Percentiles rank a stretch among this genome's conserved stretches.
Evolutionary conservation across 1,140 invertebrate genomes (phyloP).

Genomic region (Drosophila leontia): DNA sequence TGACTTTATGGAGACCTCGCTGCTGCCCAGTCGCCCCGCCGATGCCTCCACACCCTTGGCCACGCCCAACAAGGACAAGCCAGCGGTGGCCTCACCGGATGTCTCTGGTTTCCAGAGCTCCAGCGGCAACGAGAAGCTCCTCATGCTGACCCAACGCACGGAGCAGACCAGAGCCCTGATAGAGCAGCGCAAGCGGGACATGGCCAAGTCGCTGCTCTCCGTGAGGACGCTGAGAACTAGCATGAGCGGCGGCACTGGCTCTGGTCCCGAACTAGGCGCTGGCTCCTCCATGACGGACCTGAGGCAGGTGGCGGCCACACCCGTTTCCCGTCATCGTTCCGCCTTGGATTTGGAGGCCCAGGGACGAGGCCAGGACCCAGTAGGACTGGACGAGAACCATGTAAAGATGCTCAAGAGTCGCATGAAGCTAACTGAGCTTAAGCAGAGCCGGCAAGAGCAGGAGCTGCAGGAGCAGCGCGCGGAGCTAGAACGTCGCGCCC

Average conservation of each 20-base stretch:
- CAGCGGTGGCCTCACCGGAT: neutral
- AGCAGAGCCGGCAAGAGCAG: conserved; percentile 64
- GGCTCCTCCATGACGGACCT: conserved; percentile 83
- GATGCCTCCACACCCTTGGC: conserved; percentile 49
- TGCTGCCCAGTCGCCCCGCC: conserved; percentile 19
- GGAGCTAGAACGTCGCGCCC: conserved; percentile 38
- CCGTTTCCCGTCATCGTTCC: conserved; percentile 73
- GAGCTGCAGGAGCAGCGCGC: conserved; percentile 60
- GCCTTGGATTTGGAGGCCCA: conserved; percentile 69
- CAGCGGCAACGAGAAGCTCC: conserved; percentile 85
- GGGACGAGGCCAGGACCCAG: conserved; percentile 2
- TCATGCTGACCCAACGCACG: conserved; percentile 85
- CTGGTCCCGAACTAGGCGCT: conserved; percentile 63
- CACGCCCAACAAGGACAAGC: conserved; percentile 54
- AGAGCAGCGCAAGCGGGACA: conserved; percentile 65
- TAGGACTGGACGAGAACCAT: conserved; percentile 50
- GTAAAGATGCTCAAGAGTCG: conserved; percentile 63
- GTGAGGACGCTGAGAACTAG: conserved; percentile 35
- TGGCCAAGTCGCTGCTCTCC: conserved; percentile 64
- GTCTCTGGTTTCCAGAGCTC: conserved; percentile 13
- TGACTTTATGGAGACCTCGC: conserved; percentile 59
- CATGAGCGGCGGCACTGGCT: neutral
- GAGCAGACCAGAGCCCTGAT: conserved; percentile 85
- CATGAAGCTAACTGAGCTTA: conserved; percentile 68
- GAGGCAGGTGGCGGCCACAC: conserved; percentile 24